Conservation (phyloP, 2,797 vertebrate genomes). For the Aplochiton taeniatus region DNA sequence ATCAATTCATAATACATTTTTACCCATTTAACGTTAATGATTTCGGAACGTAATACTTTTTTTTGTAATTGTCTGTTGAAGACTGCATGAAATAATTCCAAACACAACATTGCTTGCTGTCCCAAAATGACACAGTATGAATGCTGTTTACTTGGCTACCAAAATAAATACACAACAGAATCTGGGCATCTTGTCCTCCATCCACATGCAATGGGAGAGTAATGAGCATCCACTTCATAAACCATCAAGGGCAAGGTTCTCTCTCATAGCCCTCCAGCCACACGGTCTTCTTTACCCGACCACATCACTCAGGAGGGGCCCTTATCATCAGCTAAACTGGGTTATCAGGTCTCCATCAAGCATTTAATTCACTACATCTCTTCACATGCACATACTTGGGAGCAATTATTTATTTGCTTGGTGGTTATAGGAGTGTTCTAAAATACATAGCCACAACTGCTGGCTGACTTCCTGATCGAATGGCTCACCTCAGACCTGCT, state of each 20-base stretch:
- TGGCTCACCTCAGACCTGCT: slow-evolving; percentile 91
- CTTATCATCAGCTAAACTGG: slow-evolving; percentile 68
- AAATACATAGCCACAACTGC: slow-evolving; percentile 57
- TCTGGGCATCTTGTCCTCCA: slow-evolving; percentile 76
- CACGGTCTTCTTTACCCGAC: slow-evolving; percentile 70
- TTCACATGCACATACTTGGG: slow-evolving; percentile 63
- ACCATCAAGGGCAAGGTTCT: slow-evolving; percentile 78
- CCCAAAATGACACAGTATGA: slow-evolving; percentile 66
- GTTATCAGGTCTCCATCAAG: slow-evolving; percentile 69
- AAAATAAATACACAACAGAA: slow-evolving; percentile 81
- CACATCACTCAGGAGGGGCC: slow-evolving; percentile 64
- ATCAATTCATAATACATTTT: slow-evolving; percentile 58
- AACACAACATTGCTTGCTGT: slow-evolving; percentile 63
- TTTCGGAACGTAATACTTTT: slow-evolving; percentile 22
- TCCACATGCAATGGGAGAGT: slow-evolving; percentile 83
- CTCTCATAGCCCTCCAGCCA: slow-evolving; percentile 79
- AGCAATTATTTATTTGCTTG: slow-evolving; percentile 71
- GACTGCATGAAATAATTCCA: slow-evolving; percentile 54
- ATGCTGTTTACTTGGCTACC: slow-evolving; percentile 75
- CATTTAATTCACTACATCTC: slow-evolving; percentile 56
- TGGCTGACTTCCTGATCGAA: slow-evolving; percentile 29
- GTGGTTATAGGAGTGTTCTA: slow-evolving; percentile 20
- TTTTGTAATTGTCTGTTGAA: slow-evolving; percentile 41
- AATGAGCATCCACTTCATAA: slow-evolving; percentile 87
- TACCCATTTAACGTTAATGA: slow-evolving; percentile 56